These are phyloP conservation scores for Chunga burmeisteri DNA, from an alignment of 2,113 vertebrate species.

Conservation along the genomic window DNA sequence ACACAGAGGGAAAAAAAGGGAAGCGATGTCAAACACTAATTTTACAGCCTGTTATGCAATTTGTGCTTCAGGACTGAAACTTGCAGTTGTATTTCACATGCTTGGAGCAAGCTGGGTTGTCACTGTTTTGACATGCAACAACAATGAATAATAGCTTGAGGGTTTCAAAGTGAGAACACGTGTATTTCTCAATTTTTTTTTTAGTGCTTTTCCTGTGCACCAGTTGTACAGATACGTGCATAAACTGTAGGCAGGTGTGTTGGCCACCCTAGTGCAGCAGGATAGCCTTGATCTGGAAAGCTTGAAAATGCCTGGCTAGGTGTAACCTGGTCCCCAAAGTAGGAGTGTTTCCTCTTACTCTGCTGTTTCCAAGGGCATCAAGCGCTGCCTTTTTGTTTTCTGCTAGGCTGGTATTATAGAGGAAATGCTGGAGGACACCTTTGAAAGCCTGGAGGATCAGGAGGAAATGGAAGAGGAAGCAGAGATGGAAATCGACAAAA, in stretches of 20 bases:
- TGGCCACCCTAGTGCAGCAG: background rate
- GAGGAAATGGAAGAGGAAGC: conserved; percentile 98
- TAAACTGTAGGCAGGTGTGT: rapidly evolving
- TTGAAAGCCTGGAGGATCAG: conserved; percentile 95
- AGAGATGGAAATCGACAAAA: conserved; percentile 93
- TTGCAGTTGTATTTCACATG: background rate
- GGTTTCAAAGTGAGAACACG: background rate
- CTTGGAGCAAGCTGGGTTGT: background rate
- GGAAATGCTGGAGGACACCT: conserved; percentile 96
- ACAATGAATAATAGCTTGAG: background rate
- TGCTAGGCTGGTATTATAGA: conserved; percentile 96
- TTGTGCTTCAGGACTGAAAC: background rate
- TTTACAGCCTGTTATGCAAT: background rate
- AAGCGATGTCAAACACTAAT: background rate
- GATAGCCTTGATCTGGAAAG: rapidly evolving
- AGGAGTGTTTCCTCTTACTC: background rate
- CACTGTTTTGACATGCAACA: rapidly evolving
- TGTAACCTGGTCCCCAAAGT: rapidly evolving
- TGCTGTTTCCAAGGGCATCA: background rate
- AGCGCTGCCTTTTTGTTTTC: background rate
- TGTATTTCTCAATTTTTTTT: background rate
- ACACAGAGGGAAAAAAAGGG: background rate
- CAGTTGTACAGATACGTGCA: background rate
- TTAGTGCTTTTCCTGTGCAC: background rate
- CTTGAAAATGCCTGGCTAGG: background rate